phyloP scores from a whole-genome alignment of 2,113 vertebrate genomes.

The Trachemys scripta region DNA sequence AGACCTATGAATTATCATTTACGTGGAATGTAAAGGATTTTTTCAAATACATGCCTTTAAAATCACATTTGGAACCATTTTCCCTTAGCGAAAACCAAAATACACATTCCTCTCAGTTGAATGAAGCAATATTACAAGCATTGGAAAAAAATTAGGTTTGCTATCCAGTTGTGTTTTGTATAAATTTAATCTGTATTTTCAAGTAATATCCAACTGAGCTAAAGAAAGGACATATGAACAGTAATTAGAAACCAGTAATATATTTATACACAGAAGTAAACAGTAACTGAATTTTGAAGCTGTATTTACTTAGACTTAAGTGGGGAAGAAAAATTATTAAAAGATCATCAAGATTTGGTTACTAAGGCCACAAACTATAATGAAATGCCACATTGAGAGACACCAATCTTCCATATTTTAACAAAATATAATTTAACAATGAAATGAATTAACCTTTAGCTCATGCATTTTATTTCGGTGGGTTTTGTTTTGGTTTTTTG shows the following conservation, averaged over 20 bases:
- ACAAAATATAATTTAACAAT: constrained; percentile 9
- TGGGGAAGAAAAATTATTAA: not conserved
- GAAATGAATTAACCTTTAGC: not conserved
- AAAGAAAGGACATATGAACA: not conserved
- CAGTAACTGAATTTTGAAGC: not conserved
- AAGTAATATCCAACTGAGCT: not conserved
- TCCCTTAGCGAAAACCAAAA: not conserved
- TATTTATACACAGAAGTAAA: not conserved
- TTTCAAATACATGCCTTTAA: not conserved
- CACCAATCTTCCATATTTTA: constrained; percentile 23
- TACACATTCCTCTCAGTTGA: not conserved
- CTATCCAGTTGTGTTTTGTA: not conserved
- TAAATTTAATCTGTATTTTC: not conserved
- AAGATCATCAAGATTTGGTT: not conserved
- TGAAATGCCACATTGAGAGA: not conserved
- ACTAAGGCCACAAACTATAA: constrained; percentile 2
- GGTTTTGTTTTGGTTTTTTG: constrained; percentile 52
- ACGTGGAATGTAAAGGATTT: not conserved
- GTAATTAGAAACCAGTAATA: not conserved
- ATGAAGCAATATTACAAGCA: not conserved
- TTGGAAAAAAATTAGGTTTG: not conserved
- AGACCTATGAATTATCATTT: not conserved
- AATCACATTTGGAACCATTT: not conserved
- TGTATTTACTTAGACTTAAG: constrained; percentile 8
- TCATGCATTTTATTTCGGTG: constrained; percentile 34